A percentile compares a stretch with the other conserved stretches of the same genome.
phyloP scores from a whole-genome alignment of 2,113 vertebrate species.

The Sardina pilchardus region DNA sequence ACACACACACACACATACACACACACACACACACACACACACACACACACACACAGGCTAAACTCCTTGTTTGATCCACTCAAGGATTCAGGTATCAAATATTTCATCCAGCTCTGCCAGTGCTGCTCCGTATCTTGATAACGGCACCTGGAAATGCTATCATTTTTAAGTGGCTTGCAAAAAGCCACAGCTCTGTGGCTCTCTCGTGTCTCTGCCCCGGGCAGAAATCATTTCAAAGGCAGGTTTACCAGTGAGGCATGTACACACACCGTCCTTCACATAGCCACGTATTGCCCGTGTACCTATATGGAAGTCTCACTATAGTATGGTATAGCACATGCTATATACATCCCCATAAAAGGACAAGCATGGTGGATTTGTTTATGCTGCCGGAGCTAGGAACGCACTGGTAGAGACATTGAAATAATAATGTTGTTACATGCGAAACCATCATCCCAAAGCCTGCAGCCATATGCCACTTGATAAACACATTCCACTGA shows the following conservation, averaged over 20 bases:
- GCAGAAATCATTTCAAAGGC: not conserved
- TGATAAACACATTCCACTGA: conserved; percentile 33
- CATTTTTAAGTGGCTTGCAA: not conserved
- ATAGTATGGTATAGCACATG: not conserved
- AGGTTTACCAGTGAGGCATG: not conserved
- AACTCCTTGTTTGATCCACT: conserved; percentile 26
- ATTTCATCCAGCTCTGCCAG: not conserved
- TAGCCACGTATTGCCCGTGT: not conserved
- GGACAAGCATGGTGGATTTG: not conserved
- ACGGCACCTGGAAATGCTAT: not conserved
- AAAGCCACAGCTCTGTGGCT: not conserved
- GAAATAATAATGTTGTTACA: not conserved
- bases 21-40: conserved; percentile 22
- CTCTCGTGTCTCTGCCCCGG: not conserved
- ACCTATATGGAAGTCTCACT: not conserved
- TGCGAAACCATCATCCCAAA: not conserved
- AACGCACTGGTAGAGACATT: not conserved
- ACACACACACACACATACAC: conserved; percentile 28
- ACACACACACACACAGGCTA: not conserved
- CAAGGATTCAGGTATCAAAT: not conserved
- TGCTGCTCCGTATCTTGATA: not conserved
- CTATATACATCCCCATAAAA: not conserved
- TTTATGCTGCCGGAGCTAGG: not conserved
- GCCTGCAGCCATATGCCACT: not conserved
- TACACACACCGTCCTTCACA: not conserved